Base-by-base conservation (phyloP, 2,888 invertebrate species). In the Balanococcus diminutus region DNA sequence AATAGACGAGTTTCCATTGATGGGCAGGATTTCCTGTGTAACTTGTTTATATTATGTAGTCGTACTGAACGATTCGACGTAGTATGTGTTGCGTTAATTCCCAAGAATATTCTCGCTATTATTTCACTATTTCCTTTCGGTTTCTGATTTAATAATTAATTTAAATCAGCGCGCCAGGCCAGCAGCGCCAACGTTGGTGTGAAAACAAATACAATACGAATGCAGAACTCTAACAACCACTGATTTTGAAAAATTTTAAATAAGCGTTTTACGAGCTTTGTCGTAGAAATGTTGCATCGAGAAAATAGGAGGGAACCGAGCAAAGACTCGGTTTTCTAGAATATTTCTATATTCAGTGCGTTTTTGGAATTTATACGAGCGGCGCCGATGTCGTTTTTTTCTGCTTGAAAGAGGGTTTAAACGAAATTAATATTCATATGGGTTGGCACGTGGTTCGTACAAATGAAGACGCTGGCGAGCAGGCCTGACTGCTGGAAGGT, bases 1-100 rank as follows among this genome's bases (percentile, higher is more conserved):
- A 79, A 79, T 28, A 36, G 19, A 36, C 22, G 75, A 79, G 75
- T 36, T 79, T 79, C 75, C 75, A 79, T 36, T 79, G 75, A 31
- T 32, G 22, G 67, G 75, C 75, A 79, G 75, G 75, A 79, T 79
- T 79, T 79, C 75, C 75, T 79, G 75, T 79, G 36, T 36, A 79
- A 79, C 75, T 79, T 32, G 75, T 79, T 79, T 79, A 36, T 19
- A 79, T 6, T 61, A 61, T 19, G 19, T 25, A 25, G 4, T 16
- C 67, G 67, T 51, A 72, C 31, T 8, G 22, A 56, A 56, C 31
- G 31, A 16, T 72, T 72, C 31, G 16, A 72, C 14, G 72, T 72
- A n/a, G 72, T 67, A 67, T 36, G 36, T 36, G 31, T 11, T 22
- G 22, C 56, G 56, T 72, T 36, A 8, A 79, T 79, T 79, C 75